A percentile compares a stretch with the other conserved stretches of the same genome.
phyloP scores from a whole-genome alignment of 2,797 vertebrate species.

The Lycodopsis pacificus region DNA sequence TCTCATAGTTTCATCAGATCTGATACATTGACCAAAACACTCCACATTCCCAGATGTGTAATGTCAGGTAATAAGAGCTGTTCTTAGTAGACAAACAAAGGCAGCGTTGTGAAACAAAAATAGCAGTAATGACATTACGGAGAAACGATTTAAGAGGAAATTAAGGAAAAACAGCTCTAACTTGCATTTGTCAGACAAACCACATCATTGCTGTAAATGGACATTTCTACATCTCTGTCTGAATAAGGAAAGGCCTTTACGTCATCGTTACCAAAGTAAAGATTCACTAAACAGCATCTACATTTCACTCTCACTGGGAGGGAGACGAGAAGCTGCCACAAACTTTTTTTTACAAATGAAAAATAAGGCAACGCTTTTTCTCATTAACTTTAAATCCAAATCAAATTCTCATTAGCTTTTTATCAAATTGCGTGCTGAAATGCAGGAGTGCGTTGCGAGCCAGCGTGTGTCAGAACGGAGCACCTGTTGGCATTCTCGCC shows the following conservation, averaged over 20 bases:
- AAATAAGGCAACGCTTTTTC: conserved; percentile 67
- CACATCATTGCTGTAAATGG: background rate
- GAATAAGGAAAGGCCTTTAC: background rate
- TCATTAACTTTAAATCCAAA: conserved; percentile 78
- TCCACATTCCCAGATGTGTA: background rate
- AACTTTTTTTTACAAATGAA: conserved; percentile 61
- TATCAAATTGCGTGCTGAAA: conserved; percentile 64
- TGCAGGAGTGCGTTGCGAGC: conserved; percentile 26
- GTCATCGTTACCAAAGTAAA: background rate
- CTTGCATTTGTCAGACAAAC: conserved; percentile 67
- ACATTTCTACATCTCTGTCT: background rate
- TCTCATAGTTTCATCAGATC: background rate
- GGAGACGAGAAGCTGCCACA: background rate
- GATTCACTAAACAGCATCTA: background rate
- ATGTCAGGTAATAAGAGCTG: conserved; percentile 51
- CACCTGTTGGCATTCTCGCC: conserved; percentile 82
- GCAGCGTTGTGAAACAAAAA: background rate
- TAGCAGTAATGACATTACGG: conserved; percentile 59
- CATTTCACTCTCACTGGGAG: background rate
- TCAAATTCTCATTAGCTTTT: conserved; percentile 73
- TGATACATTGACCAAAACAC: background rate
- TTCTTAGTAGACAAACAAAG: background rate
- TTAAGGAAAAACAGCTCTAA: conserved; percentile 22
- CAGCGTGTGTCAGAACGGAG: conserved; percentile 48
- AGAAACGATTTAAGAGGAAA: background rate